Base-by-base conservation (phyloP, 2,797 vertebrate genomes). In the Trematomus bernacchii region DNA sequence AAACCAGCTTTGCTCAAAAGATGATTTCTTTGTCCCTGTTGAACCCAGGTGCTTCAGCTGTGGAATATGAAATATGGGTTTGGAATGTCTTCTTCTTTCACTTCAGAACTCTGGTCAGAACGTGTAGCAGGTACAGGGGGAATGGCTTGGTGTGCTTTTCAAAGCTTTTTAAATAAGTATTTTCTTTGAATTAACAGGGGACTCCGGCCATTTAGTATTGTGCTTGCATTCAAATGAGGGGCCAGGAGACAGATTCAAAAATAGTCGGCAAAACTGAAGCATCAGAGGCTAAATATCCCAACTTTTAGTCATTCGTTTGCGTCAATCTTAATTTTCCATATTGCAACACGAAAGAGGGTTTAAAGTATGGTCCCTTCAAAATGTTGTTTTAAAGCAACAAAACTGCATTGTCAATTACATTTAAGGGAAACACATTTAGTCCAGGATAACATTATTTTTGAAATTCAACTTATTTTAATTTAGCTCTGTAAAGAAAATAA, bases 51-150 rank as follows among this genome's bases (percentile, higher is more conserved):
- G 65, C 19, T 33, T 37, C 62, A 77, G 43, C 57, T 48, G 43
- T 52, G 33, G n/a, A 54, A 48, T 9, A 60, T 63, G 65, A 69
- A 42, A 65, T 21, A 59, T 27, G 44, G 43, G 43, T 61, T 40
- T 79, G 57, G 48, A 74, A 84, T 48, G 60, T 76, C 47, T 75
- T 66, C 5, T 4, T 21, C 60, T 79, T 60, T 55, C 70, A 66
- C 54, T 65, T 74, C 3, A 64, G 42, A 33, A 30, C 12, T 79
- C 30, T n/a, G 52, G 30, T 74, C 46, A 9, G 21, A 37, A 37
- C 8, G 33, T 37, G 33, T 42, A 48, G 73, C 14, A 46, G 33
- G 33, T 37, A 37, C 33, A 37, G 33, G 33, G 33, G 33, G 33
- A 6, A 37, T 37, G 33, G 33, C 8, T 37, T 19, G 23, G 7